These are phyloP conservation scores for Drosophila littoralis DNA, from an alignment of 1,140 invertebrate genomes.

Conservation along the genomic window DNA sequence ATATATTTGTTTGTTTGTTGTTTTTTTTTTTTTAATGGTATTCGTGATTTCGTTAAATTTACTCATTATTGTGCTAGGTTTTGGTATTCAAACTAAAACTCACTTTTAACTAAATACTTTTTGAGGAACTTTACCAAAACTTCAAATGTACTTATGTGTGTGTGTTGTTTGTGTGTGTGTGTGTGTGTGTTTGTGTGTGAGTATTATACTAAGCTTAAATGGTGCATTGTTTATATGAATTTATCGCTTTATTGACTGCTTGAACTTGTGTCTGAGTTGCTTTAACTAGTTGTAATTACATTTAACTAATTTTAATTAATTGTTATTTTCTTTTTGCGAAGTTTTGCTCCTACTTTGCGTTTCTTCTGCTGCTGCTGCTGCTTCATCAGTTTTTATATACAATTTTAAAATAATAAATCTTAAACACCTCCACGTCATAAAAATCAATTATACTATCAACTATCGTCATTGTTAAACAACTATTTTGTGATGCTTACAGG, in stretches of 20 bases:
- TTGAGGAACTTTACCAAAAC: slow-evolving; percentile 80
- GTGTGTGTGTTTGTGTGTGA: slow-evolving; percentile 40
- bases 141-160: slow-evolving; percentile 53
- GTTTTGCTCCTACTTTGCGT: slow-evolving; percentile 83
- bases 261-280: slow-evolving; percentile 51
- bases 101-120: slow-evolving; percentile 58
- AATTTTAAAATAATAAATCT: slow-evolving; percentile 37
- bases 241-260: slow-evolving; percentile 72
- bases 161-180: slow-evolving; percentile 34
- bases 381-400: slow-evolving; percentile 17
- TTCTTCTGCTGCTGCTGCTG: slow-evolving; percentile 21
- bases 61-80: slow-evolving; percentile 64
- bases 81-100: slow-evolving; percentile 53
- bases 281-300: slow-evolving; percentile 63
- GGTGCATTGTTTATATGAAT: slow-evolving; percentile 59
- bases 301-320: slow-evolving; percentile 60
- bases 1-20: slow-evolving; percentile 61
- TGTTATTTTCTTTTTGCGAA: slow-evolving; percentile 66
- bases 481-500: slow-evolving; percentile 67
- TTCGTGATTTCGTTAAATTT: slow-evolving; percentile 32
- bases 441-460: slow-evolving; percentile 48
- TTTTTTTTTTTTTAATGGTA: slow-evolving; percentile 61
- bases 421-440: slow-evolving; percentile 49
- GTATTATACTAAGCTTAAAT: slow-evolving; percentile 62
- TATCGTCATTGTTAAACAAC: slow-evolving; percentile 26